Base-by-base conservation (phyloP, 2,797 vertebrate species). In the Pampus argenteus region DNA sequence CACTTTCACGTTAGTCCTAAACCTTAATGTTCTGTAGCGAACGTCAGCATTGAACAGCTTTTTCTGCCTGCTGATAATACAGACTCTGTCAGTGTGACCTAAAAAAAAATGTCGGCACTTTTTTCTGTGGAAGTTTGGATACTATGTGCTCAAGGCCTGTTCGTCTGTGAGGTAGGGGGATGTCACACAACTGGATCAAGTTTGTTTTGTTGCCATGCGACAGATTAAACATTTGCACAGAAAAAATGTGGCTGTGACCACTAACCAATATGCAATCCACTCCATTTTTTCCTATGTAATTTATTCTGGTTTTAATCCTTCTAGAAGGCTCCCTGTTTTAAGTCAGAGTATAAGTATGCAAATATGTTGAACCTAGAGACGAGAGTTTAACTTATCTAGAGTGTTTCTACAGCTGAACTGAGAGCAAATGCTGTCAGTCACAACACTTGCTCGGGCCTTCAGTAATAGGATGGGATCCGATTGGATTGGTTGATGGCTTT, bases 131-230 rank as follows among this genome's bases (percentile, higher is more conserved):
- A 74, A 70, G 44, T 70, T 34, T 22, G 10, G 66, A 75, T 57
- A 81, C 57, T 52, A 65, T 45, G 3, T 58, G 49, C 51, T 86
- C 52, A 50, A 54, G 36, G 69, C 78, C 68, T 0, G 11, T 56
- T 66, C 44, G 28, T 62, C 22, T 71, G n/a, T 64, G 26, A 9
- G 45, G 42, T 67, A 47, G 70, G 22, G 54, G 57, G 58, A 71
- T 74, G 57, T 82, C 52, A 25, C 66, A 48, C 51, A 26, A 50
- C 48, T 23, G 70, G 69, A 72, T 17, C 0, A 49, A 47, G 78
- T 86, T 88, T 89, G 80, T 86, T 86, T 83, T 82, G 89, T 90
- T 89, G 77, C 88, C 57, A 56, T 62, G 88, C 76, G 75, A 88
- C 86, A 65, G 63, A 79, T 84, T 52, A 81, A 91, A 89, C 85